phyloP scores from a whole-genome alignment of 2,797 vertebrate genomes.

The Remorina albescens region DNA sequence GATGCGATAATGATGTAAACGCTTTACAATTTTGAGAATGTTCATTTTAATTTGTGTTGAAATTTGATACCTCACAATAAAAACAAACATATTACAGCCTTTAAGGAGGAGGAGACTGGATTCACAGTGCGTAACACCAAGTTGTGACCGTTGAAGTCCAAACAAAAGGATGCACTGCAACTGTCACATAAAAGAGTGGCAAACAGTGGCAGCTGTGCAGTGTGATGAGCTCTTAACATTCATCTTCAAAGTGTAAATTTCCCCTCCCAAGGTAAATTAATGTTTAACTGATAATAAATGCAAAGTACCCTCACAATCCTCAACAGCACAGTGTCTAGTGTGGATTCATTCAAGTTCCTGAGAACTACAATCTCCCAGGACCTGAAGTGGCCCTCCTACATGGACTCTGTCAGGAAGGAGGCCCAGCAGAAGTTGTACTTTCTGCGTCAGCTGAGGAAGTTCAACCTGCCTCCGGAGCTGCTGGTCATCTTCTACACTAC shows the following conservation, averaged over 20 bases:
- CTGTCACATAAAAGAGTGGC: not conserved
- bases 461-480: too few species aligned
- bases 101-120: slow-evolving; percentile 6
- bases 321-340: too few species aligned
- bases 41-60: not conserved
- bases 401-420: too few species aligned
- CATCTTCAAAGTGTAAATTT: not conserved
- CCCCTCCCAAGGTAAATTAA: slow-evolving; percentile 9
- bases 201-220: slow-evolving; percentile 29
- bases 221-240: slow-evolving; percentile 9
- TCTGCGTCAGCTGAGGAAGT: too few species aligned
- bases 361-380: too few species aligned
- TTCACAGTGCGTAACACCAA: not conserved
- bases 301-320: too few species aligned
- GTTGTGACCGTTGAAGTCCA: not conserved
- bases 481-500: too few species aligned
- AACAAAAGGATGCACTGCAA: slow-evolving; percentile 3
- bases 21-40: not conserved
- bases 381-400: too few species aligned
- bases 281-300: not conserved
- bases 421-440: too few species aligned
- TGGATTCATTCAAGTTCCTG: too few species aligned
- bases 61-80: too few species aligned
- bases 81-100: too few species aligned
- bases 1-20: not conserved